A percentile compares a stretch with the other conserved stretches of the same genome.
phyloP scores from a whole-genome alignment of 23 tunicate species.

The Styela clava region DNA sequence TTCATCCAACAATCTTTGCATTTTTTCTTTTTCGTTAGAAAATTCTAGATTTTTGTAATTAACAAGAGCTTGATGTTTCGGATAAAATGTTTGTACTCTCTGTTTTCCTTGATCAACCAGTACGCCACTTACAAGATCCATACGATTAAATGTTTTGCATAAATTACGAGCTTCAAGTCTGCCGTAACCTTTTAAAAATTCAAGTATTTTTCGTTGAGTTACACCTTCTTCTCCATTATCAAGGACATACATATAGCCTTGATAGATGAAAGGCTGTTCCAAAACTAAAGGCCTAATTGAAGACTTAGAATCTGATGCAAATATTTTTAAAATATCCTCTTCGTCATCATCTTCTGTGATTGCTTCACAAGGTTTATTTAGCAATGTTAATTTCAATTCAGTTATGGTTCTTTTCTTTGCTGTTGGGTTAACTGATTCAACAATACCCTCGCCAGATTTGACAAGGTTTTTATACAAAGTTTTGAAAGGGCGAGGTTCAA shows the following conservation, averaged over 20 bases:
- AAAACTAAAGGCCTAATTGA: conserved; percentile 24
- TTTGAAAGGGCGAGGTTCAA: conserved; percentile 2
- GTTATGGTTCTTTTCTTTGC: not conserved
- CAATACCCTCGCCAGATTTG: not conserved
- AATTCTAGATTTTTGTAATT: conserved; percentile 50
- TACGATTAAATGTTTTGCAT: conserved; percentile 40
- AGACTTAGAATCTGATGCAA: not conserved
- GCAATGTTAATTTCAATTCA: not conserved
- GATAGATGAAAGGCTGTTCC: conserved; percentile 56
- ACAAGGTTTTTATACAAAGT: not conserved
- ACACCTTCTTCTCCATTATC: conserved; percentile 62
- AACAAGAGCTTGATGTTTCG: conserved; percentile 41
- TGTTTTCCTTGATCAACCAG: conserved; percentile 72
- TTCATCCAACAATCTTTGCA: conserved; percentile 23
- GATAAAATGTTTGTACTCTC: conserved; percentile 53
- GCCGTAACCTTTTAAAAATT: conserved; percentile 55
- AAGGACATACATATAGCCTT: conserved; percentile 44
- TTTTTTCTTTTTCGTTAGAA: conserved; percentile 49
- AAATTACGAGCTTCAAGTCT: conserved; percentile 60
- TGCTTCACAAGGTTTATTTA: not conserved
- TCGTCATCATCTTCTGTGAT: conserved; percentile 31
- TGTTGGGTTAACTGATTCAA: not conserved
- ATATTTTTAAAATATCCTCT: not conserved
- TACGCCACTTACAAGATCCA: conserved; percentile 40
- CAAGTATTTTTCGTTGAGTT: conserved; percentile 41